Evolutionary conservation across 2,113 vertebrate genomes (phyloP).

Genomic region (Myiopsitta monachus): DNA sequence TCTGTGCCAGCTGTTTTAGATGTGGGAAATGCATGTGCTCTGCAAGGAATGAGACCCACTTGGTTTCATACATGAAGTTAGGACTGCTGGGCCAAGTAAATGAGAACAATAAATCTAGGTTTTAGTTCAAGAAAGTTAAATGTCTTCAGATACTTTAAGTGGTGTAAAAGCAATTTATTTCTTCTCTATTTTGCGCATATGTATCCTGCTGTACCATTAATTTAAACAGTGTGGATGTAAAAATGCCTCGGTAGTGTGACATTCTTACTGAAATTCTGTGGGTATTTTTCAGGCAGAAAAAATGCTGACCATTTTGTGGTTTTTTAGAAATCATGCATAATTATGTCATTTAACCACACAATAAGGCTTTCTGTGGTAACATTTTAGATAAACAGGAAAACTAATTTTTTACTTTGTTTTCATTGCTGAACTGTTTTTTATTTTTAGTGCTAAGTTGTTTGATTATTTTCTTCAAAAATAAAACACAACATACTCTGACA

Average conservation of each 20-base stretch:
- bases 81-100: conserved; percentile 18
- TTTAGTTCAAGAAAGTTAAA: conserved; percentile 16
- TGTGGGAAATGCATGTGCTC: conserved; percentile 49
- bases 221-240: conserved; percentile 59
- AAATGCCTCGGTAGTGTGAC: conserved; percentile 46
- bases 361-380: conserved; percentile 63
- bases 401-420: conserved; percentile 49
- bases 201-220: conserved; percentile 33
- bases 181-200: not conserved
- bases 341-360: conserved; percentile 72
- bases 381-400: conserved; percentile 66
- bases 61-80: not conserved
- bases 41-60: conserved; percentile 46
- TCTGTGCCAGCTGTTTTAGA: conserved; percentile 59
- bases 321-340: conserved; percentile 68
- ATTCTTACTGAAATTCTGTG: conserved; percentile 66
- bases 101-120: conserved; percentile 14
- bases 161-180: conserved; percentile 35
- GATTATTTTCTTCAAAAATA: conserved; percentile 19
- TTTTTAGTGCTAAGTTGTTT: conserved; percentile 2
- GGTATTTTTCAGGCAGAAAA: conserved; percentile 74
- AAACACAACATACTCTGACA: not conserved
- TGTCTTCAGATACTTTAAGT: conserved; percentile 18
- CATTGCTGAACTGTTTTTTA: not conserved
- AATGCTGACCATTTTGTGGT: conserved; percentile 72